These are phyloP conservation scores for Lethenteron reissneri DNA, from an alignment of 2,113 vertebrate genomes.

Conservation along the genomic window DNA sequence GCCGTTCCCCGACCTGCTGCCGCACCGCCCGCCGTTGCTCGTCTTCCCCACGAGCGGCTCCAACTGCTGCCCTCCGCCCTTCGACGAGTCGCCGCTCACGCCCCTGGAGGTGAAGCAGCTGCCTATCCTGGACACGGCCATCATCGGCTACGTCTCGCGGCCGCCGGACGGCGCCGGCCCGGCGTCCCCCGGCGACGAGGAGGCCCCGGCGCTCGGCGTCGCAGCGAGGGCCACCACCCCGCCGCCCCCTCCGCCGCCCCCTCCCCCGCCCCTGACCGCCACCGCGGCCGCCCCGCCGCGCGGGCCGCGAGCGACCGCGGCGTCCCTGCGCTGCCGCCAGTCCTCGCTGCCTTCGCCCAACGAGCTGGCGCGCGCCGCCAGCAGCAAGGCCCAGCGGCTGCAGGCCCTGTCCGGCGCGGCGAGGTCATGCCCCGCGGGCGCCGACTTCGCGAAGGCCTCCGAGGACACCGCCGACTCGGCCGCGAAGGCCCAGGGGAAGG, in stretches of 20 bases:
- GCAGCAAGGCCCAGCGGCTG: too few relatives aligned
- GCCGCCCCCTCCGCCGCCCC: slow-evolving; percentile 40
- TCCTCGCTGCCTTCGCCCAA: too few relatives aligned
- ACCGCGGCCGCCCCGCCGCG: too few relatives aligned
- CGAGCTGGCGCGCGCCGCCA: too few relatives aligned
- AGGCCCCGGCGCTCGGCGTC: slow-evolving; percentile 32
- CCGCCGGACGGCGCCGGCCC: slow-evolving; percentile 47
- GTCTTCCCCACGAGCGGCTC: slow-evolving; percentile 75
- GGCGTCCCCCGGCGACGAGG: slow-evolving; percentile 46
- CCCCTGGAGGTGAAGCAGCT: slow-evolving; percentile 82
- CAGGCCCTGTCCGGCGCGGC: too few relatives aligned
- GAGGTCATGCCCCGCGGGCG: too few relatives aligned
- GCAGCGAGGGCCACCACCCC: slow-evolving; percentile 37
- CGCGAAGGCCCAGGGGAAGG: too few relatives aligned
- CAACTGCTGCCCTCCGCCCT: slow-evolving; percentile 63
- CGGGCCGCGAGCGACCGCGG: too few relatives aligned
- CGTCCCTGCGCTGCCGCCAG: too few relatives aligned
- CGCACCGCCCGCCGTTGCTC: slow-evolving; percentile 64
- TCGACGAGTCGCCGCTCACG: slow-evolving; percentile 78
- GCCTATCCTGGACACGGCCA: slow-evolving; percentile 65
- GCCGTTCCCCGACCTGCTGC: slow-evolving; percentile 76
- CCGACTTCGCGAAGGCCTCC: too few relatives aligned
- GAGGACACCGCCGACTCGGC: too few relatives aligned
- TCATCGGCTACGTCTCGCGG: slow-evolving; percentile 37
- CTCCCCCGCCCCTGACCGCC: slow-evolving; percentile 16